A percentile compares a stretch with the other conserved stretches of the same genome.
Conservation (phyloP, 1,140 invertebrate genomes). For the Coelopa frigida region DNA sequence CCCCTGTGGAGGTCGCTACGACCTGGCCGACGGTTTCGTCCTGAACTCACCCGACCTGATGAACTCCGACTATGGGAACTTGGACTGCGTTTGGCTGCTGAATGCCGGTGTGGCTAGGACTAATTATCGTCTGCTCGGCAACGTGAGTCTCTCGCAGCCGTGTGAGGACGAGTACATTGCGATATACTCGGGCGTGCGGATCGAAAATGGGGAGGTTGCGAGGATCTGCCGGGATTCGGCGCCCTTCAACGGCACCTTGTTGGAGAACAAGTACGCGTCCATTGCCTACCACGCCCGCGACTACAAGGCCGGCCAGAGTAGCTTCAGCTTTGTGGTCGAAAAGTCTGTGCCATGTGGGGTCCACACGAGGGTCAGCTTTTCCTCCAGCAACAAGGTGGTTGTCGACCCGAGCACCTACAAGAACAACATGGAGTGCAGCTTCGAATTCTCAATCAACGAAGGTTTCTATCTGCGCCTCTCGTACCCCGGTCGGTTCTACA, state of each 20-base stretch:
- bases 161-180: constrained; percentile 27
- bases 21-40: constrained; percentile 10
- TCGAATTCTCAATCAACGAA: constrained; percentile 56
- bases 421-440: constrained; percentile 66
- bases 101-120: not conserved
- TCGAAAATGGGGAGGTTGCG: not conserved
- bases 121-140: constrained; percentile 19
- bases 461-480: constrained; percentile 59
- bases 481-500: constrained; percentile 53
- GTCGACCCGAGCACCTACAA: constrained; percentile 19
- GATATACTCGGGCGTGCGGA: constrained; percentile 14
- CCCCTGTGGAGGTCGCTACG: constrained; percentile 20
- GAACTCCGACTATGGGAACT: constrained; percentile 9
- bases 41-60: constrained; percentile 14
- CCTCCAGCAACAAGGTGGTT: constrained; percentile 5
- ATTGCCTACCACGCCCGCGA: constrained; percentile 22
- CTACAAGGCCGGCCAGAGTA: constrained; percentile 1
- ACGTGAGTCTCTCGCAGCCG: constrained; percentile 21
- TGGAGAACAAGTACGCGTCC: not conserved
- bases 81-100: constrained; percentile 27
- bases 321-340: constrained; percentile 13
- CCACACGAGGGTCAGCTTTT: constrained; percentile 7
- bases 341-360: not conserved
- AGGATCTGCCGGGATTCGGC: constrained; percentile 19
- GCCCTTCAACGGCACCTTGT: constrained; percentile 9